Base-by-base conservation (phyloP, 2,888 invertebrate species). In the Epiblema foenella region DNA sequence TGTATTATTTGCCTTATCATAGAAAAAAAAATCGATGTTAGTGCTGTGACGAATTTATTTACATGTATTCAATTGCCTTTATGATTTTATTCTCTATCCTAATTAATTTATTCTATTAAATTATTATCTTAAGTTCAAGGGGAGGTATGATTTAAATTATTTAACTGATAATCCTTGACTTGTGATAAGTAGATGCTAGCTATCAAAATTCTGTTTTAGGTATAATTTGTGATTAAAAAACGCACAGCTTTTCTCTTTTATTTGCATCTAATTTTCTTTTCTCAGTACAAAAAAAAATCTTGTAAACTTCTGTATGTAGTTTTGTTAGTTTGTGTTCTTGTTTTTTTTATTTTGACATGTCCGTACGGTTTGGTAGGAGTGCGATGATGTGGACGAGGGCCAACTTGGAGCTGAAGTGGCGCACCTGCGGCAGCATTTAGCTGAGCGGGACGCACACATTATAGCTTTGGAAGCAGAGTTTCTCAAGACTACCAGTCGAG, bases 381-480 rank as follows among this genome's bases (percentile, higher is more conserved):
- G 89, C 85, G 83, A 88, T 75, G 89, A 82, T 77, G 86, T 75
- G 42, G 86, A 85, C 65, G 89, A 83, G 76, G 94, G 96, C 81
- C 97, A 97, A 89, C 94, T 98, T 78, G 97, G 97, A 81, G 96
- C 96, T 63, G 98, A 98, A 93, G 96, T 98, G 83, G 98, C 98
- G 85, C 96, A 96, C 85, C 91, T 98, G 78, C 96, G 97, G 82
- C 97, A 97, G 85, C 95, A 96, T 77, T 90, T 98, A 42, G 91
- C 96, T 17, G 98, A 98, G 85, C 95, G 96, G 78, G 97, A 98
- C 83, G 94, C 95, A 77, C 97, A 98, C 84, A 96, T 98, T 79
- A 95, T 97, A 75, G 96, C 96, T 79, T 96, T 98, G 94, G 98
- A 98, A 89, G 96, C 96, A 1, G 97, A 97, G 85, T 97, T 97